Conservation (phyloP, 2,797 vertebrate genomes). For the Dromococcyx pavoninus region DNA sequence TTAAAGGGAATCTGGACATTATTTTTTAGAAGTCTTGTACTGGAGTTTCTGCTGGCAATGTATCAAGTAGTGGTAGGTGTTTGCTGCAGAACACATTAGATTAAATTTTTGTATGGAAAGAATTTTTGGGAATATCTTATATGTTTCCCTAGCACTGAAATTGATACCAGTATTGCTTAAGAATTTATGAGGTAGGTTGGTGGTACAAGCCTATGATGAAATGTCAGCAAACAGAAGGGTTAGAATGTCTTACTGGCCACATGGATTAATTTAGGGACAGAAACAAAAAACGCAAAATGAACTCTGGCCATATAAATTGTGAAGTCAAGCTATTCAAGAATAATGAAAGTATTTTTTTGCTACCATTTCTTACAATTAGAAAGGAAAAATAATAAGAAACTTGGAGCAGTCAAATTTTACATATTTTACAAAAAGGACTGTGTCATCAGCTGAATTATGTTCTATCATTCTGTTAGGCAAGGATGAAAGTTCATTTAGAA, state of each 20-base stretch:
- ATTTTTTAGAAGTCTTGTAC: not conserved
- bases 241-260: not conserved
- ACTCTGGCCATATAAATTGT: not conserved
- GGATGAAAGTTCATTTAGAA: not conserved
- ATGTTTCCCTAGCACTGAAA: not conserved
- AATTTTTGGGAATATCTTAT: not conserved
- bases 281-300: not conserved
- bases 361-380: not conserved
- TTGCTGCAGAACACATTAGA: not conserved
- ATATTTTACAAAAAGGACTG: not conserved
- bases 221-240: not conserved
- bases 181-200: not conserved
- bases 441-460: not conserved
- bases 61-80: not conserved
- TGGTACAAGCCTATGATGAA: not conserved
- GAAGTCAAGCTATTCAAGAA: not conserved
- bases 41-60: not conserved
- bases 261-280: not conserved
- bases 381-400: not conserved
- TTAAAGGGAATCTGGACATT: not conserved
- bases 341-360: not conserved
- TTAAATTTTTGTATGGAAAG: not conserved
- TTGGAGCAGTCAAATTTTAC: not conserved
- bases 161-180: not conserved
- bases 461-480: not conserved